These are phyloP conservation scores for Gila robusta DNA, from an alignment of 2,797 vertebrate genomes.

Conservation along the genomic window DNA sequence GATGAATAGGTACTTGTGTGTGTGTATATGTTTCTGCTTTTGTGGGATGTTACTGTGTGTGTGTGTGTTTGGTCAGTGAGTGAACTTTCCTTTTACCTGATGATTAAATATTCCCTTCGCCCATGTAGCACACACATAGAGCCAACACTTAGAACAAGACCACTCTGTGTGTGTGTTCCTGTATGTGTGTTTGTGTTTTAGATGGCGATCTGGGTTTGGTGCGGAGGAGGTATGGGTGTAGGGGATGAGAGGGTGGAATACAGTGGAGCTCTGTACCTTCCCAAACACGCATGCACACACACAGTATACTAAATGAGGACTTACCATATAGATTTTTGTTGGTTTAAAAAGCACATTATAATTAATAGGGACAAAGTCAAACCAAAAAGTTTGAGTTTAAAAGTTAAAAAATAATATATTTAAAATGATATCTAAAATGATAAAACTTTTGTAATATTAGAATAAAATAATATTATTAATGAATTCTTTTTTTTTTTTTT, in stretches of 20 bases:
- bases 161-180: constrained; percentile 19
- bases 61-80: background rate
- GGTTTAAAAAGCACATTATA: background rate
- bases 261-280: constrained; percentile 33
- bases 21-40: constrained; percentile 2
- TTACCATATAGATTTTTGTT: background rate
- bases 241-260: constrained; percentile 25
- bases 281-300: background rate
- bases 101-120: constrained; percentile 36
- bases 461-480: no score
- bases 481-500: no score
- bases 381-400: background rate
- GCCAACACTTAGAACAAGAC: constrained; percentile 38
- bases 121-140: constrained; percentile 10
- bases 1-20: constrained; percentile 47
- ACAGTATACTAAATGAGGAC: background rate
- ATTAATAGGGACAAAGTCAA: background rate
- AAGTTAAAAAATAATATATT: background rate
- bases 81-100: constrained; percentile 25
- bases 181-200: constrained; percentile 29
- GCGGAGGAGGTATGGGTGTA: constrained; percentile 16
- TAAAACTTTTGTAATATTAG: background rate
- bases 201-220: constrained; percentile 21
- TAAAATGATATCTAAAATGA: no score
- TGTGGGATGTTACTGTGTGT: background rate